Conservation (phyloP, 2,888 invertebrate genomes). For the Rhamnusium bicolor region DNA sequence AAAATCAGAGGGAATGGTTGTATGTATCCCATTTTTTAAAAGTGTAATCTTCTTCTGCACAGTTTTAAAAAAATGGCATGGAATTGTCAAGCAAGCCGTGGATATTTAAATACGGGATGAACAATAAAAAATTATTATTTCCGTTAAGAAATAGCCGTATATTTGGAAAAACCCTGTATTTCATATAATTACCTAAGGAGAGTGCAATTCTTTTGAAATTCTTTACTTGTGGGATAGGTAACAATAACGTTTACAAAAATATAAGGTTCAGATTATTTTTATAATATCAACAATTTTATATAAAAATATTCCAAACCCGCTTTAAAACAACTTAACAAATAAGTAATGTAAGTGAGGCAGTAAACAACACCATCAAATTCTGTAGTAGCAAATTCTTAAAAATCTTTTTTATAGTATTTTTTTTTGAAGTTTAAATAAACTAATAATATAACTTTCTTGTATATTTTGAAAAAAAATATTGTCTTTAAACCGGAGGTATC, state of each 20-base stretch:
- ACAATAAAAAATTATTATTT: neutral
- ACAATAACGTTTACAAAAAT: conserved; percentile 24
- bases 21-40: too few species aligned
- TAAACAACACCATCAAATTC: neutral
- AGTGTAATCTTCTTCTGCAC: too few species aligned
- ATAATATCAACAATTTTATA: neutral
- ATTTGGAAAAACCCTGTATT: conserved; percentile 11
- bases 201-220: neutral
- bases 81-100: neutral
- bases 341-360: neutral
- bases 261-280: conserved; percentile 19
- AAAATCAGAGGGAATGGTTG: too few species aligned
- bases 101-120: neutral
- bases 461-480: too few species aligned
- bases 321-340: neutral
- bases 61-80: neutral
- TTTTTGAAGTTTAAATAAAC: too few species aligned
- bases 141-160: neutral
- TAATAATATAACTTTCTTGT: too few species aligned
- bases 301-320: conserved; percentile 2
- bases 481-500: too few species aligned
- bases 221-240: neutral
- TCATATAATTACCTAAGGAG: neutral
- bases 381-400: too few species aligned
- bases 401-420: too few species aligned